Evolutionary conservation across 1,140 invertebrate genomes (phyloP).

Genomic region (Glomeris maerens): DNA sequence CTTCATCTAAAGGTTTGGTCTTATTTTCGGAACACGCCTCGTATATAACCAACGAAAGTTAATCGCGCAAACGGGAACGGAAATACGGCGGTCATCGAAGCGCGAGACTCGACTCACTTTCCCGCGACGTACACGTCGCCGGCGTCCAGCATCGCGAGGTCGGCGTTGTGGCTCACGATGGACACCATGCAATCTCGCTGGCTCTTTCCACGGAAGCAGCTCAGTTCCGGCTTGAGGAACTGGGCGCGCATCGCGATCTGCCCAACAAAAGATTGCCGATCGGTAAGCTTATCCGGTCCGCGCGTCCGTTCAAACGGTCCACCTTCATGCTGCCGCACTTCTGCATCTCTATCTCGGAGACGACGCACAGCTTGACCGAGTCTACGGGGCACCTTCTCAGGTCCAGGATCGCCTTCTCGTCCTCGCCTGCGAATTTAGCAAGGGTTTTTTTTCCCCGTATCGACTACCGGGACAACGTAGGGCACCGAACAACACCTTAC

Average conservation of each 20-base stretch:
- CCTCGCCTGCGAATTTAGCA: not conserved
- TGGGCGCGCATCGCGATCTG: conserved; percentile 72
- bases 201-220: conserved; percentile 68
- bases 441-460: conserved; percentile 36
- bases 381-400: conserved; percentile 64
- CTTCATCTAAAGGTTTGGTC: no score
- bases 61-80: no score
- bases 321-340: conserved; percentile 93
- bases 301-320: conserved; percentile 14
- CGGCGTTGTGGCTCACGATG: conserved; percentile 49
- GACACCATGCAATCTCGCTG: conserved; percentile 81
- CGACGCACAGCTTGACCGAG: conserved; percentile 70
- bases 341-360: conserved; percentile 71
- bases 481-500: conserved; percentile 43
- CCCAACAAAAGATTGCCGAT: conserved; percentile 19
- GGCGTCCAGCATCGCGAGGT: conserved; percentile 77
- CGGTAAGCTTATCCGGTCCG: not conserved
- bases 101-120: conserved; percentile 23
- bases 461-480: conserved; percentile 20
- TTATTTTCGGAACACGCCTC: no score
- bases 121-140: conserved; percentile 89
- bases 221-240: conserved; percentile 71
- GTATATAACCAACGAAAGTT: no score
- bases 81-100: no score
- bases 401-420: conserved; percentile 44